Base-by-base conservation (phyloP, 1,140 invertebrate genomes). In the Scaptomyza hsui region DNA sequence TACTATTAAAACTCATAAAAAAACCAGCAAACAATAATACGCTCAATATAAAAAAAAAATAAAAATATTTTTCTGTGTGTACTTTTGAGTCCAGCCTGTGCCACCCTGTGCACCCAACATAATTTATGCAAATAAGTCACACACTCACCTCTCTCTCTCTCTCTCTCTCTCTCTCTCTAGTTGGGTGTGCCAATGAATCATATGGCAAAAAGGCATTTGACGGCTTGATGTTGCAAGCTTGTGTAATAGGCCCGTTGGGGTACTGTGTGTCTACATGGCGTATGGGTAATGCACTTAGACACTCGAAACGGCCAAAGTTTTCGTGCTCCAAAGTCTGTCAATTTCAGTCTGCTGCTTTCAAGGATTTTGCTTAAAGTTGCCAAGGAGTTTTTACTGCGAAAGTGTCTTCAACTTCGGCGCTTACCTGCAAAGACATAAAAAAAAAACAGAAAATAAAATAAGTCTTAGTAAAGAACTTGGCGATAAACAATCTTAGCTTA, bases 91-190 rank as follows among this genome's bases (percentile, higher is more conserved):
- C 41, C 39, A 37, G 49, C 35, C 21, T 13, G n/a, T 42, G n/a
- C 19, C 42, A 35, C 12, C 37, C 48, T 7, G 26, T 29, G 6
- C 6, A 37, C 4, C 51, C 45, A 16, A 29, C 62, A 65, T 71
- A 81, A 77, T 85, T 82, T 83, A 83, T 83, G 79, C 80, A 83
- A 83, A 83, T 83, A 79, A 83, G 57, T 75, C 65, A 67, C 26
- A 72, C 61, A 67, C 19, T 47, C 26, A 68, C 67, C 60, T 78
- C 41, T 78, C 53, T 16, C 44, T 42, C 32, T 26, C 44, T 21
- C 19, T 57, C 63, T 48, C 56, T 10, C 42, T 35, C 67, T 7
- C 26, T 29, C 7, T 5, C 6, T 29, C 6, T 52, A 9, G 42
- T 35, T 29, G 6, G 71, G 51, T 57, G 39, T 35, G 37, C 60